Conservation (phyloP, 2,797 vertebrate genomes). For the Echeneis naucrates region DNA sequence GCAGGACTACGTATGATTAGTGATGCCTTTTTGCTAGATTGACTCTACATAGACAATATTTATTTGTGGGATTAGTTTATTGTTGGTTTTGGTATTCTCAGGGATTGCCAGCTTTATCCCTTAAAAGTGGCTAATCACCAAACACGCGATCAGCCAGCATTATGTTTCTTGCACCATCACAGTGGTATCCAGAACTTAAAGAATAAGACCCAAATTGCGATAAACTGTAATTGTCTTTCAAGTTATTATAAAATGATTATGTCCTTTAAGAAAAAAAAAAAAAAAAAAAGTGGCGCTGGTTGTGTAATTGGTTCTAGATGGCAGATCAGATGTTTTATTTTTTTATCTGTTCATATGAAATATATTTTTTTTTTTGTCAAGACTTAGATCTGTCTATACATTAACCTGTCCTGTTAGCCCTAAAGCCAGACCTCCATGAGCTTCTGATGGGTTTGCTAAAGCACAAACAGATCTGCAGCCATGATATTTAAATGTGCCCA, state of each 20-base stretch:
- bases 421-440: constrained; percentile 17
- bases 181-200: background rate
- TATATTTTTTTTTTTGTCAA: constrained; percentile 29
- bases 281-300: constrained; percentile 25
- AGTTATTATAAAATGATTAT: constrained; percentile 3
- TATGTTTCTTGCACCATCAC: background rate
- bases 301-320: constrained; percentile 31
- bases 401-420: constrained; percentile 28
- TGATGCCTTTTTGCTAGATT: background rate
- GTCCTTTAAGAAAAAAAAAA: constrained; percentile 18
- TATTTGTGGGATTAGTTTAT: background rate
- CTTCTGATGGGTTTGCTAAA: constrained; percentile 44
- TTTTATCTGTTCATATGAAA: constrained; percentile 18
- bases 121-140: constrained; percentile 16
- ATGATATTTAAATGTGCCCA: constrained; percentile 68
- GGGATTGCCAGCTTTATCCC: background rate
- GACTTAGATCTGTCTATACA: constrained; percentile 38
- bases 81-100: background rate
- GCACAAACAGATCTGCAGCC: constrained; percentile 58
- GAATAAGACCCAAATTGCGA: constrained; percentile 6
- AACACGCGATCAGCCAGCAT: no score
- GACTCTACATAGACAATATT: background rate
- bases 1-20: background rate
- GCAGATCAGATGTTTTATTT: constrained; percentile 2
- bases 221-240: constrained; percentile 21